Conservation (phyloP, 2,888 invertebrate species). For the Cataglyphis livida region DNA sequence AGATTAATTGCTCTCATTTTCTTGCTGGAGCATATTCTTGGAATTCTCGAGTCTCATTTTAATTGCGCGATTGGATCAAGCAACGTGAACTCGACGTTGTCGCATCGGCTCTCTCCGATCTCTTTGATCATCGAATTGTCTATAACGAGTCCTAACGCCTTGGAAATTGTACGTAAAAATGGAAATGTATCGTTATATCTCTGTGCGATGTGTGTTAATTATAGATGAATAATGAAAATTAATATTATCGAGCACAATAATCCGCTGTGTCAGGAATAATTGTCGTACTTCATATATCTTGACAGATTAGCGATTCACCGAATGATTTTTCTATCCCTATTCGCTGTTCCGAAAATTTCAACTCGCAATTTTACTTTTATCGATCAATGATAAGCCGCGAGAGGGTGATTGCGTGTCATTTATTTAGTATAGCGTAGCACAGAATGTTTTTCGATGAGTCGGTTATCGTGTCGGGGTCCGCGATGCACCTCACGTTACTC, state of each 20-base stretch:
- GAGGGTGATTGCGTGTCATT: slow-evolving; percentile 1
- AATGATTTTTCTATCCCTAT: not conserved
- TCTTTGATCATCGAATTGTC: slow-evolving; percentile 28
- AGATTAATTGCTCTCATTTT: slow-evolving; percentile 49
- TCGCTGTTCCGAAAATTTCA: not conserved
- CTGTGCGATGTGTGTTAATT: not conserved
- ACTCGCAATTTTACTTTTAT: not conserved
- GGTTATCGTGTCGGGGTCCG: slow-evolving; percentile 5
- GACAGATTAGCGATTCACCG: not conserved
- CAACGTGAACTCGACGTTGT: slow-evolving; percentile 4
- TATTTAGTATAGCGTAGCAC: not conserved
- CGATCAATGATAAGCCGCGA: slow-evolving; percentile 17
- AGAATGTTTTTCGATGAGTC: slow-evolving; percentile 18
- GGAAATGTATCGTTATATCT: slow-evolving; percentile 2
- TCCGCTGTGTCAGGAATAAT: not conserved
- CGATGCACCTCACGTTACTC: not conserved
- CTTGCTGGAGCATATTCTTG: slow-evolving; percentile 46
- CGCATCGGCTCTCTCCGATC: not conserved
- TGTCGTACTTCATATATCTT: not conserved
- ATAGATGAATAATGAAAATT: slow-evolving; percentile 1
- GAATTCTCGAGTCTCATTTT: slow-evolving; percentile 43
- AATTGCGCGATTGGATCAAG: slow-evolving; percentile 56
- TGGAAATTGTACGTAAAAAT: slow-evolving; percentile 21
- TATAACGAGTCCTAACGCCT: not conserved
- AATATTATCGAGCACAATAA: not conserved